These are phyloP conservation scores for Ridgeia piscesae DNA, from an alignment of 1,140 invertebrate species.

Conservation along the genomic window DNA sequence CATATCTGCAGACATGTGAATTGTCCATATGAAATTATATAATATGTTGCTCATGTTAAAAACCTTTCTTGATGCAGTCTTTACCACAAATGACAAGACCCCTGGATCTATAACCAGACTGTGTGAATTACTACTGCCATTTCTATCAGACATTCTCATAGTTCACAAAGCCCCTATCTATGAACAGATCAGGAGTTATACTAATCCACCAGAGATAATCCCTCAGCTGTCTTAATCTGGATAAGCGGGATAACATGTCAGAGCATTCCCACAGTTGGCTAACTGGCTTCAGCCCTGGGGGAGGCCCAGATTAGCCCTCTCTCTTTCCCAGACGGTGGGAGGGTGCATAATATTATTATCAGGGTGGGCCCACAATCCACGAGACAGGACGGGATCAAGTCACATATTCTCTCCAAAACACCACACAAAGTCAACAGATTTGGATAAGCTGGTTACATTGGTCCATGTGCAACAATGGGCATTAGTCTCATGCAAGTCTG, in stretches of 20 bases:
- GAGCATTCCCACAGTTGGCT: neutral
- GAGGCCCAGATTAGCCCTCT: neutral
- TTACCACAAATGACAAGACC: neutral
- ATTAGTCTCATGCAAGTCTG: neutral
- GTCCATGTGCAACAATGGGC: neutral
- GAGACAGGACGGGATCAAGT: neutral
- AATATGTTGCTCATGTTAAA: too few relatives aligned
- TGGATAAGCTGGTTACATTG: neutral
- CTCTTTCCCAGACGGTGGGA: neutral
- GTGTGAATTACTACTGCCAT: neutral
- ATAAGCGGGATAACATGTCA: neutral
- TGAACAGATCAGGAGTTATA: neutral
- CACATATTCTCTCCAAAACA: neutral
- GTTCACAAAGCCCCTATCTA: neutral
- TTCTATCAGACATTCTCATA: neutral
- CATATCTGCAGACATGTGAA: neutral
- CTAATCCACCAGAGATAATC: neutral
- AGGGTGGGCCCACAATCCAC: neutral
- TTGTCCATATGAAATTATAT: too few relatives aligned
- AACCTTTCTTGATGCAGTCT: too few relatives aligned
- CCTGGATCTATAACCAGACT: neutral
- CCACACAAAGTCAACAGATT: neutral
- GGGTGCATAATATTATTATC: neutral
- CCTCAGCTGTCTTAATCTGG: neutral
- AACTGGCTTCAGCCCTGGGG: neutral